These are phyloP conservation scores for Craterocephalus amniculus DNA, from an alignment of 2,797 vertebrate species.

Conservation along the genomic window DNA sequence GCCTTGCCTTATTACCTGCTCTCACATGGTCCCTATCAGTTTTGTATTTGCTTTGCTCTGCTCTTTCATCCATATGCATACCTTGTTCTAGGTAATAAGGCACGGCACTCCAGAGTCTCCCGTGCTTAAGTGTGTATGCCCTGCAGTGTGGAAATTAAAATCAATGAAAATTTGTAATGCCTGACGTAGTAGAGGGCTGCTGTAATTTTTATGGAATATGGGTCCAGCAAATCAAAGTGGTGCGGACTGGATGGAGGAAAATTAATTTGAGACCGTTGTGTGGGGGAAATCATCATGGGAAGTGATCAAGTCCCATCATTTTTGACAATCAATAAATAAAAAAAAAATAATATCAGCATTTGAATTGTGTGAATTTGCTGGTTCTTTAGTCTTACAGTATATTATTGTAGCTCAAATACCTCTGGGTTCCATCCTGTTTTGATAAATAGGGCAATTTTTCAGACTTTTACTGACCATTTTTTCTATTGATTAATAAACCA, in stretches of 20 bases:
- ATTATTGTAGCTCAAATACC: not conserved
- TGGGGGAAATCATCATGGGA: constrained; percentile 17
- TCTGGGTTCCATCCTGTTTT: constrained; percentile 8
- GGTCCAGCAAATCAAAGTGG: constrained; percentile 14
- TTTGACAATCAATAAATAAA: constrained; percentile 12
- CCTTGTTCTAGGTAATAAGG: constrained; percentile 38
- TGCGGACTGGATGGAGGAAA: not conserved
- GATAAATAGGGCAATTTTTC: constrained; percentile 12
- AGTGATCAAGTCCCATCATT: not conserved
- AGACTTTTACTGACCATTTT: constrained; percentile 4
- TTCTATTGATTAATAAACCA: constrained; percentile 1
- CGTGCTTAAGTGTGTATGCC: constrained; percentile 12
- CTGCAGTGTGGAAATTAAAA: constrained; percentile 49
- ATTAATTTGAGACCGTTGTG: not conserved
- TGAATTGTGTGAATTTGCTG: not conserved
- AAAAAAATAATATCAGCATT: not conserved
- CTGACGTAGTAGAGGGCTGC: constrained; percentile 23
- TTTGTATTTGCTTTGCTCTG: constrained; percentile 11
- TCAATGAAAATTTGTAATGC: constrained; percentile 49
- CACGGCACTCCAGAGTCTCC: constrained; percentile 25
- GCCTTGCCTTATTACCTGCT: too few relatives aligned
- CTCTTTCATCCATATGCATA: constrained; percentile 48
- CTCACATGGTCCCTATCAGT: constrained; percentile 7
- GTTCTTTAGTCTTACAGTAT: not conserved
- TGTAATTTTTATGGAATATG: constrained; percentile 42